A percentile compares a stretch with the other conserved stretches of the same genome.
These are phyloP conservation scores for Promerops cafer DNA, from an alignment of 2,113 vertebrate genomes.

Conservation along the genomic window DNA sequence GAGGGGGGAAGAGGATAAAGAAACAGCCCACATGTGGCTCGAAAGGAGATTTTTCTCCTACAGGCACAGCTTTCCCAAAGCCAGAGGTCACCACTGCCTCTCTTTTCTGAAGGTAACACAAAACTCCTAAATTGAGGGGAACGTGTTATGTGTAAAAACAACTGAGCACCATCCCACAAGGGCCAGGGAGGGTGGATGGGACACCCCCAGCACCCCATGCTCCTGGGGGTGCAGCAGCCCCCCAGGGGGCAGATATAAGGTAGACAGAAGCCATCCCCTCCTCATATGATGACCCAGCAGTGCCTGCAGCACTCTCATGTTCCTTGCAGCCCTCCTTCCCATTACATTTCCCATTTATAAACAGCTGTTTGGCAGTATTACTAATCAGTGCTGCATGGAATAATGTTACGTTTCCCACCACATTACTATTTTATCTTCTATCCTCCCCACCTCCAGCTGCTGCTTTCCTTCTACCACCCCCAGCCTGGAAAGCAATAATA, in stretches of 20 bases:
- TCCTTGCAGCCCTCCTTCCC: background rate
- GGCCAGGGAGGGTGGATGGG: background rate
- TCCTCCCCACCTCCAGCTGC: slow-evolving; percentile 15
- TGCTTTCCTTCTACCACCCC: background rate
- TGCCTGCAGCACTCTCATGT: background rate
- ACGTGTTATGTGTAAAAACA: rapidly evolving
- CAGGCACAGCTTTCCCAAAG: background rate
- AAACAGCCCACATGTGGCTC: background rate
- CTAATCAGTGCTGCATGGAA: background rate
- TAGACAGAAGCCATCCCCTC: background rate
- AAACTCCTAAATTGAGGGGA: background rate
- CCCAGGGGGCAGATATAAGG: background rate
- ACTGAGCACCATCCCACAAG: background rate
- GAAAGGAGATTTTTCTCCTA: background rate
- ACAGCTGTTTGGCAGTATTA: slow-evolving; percentile 42
- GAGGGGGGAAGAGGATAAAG: background rate
- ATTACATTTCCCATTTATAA: background rate
- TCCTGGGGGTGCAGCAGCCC: background rate
- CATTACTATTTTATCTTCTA: slow-evolving; percentile 14
- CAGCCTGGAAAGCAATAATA: background rate
- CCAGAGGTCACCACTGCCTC: background rate
- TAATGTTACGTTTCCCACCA: background rate
- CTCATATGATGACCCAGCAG: background rate
- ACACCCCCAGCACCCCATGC: background rate
- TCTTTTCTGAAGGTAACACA: background rate